Base-by-base conservation (phyloP, 2,113 vertebrate genomes). In the Cheilinus undulatus region DNA sequence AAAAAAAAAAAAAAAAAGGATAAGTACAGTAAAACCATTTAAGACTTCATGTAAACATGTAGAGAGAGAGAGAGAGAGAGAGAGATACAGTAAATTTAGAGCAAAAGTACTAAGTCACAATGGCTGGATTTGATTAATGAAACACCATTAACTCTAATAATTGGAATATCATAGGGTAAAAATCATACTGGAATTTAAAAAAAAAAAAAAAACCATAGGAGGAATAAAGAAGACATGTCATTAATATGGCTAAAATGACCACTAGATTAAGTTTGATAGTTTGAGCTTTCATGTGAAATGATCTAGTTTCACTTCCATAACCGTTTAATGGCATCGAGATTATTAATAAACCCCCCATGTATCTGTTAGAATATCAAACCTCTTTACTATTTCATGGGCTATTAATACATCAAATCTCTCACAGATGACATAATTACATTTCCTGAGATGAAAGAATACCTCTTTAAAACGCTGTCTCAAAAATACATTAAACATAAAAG, bases 371-470 rank as follows among this genome's bases (percentile, higher is more conserved):
- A 26, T 6, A 40, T 65, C 17, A 40, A 28, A 49, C 26, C n/a
- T 32, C 22, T 60, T 57, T 26, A 26, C 38, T n/a, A 15, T 45
- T 65, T 66, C 36, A 81, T 40, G 15, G 3, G 40, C 28, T 28
- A 23, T 34, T 61, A 28, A 68, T 61, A 28, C 26, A 43, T 49
- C 14, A 64, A 0, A 50, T 64, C 27, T 23, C 62, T 70, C 45
- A 76, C 36, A 66, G 3, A 76, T 48, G 1, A 48, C 1, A 54
- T 58, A 32, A 63, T 53, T 30, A 22, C 28, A 75, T 78, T 86
- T 86, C 86, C 81, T 86, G 81, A 84, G 78, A 69, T 72, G 32
- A 77, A 60, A 76, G 49, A 65, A 50, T 14, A 56, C 23, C 4
- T 73, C 19, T 67, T n/a, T 34, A 46, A 57, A 65, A 46, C 1